Percentiles rank a stretch among this genome's conserved stretches.
Evolutionary conservation across 2,888 invertebrate genomes (phyloP).

Genomic region (Plagodis dolabraria): DNA sequence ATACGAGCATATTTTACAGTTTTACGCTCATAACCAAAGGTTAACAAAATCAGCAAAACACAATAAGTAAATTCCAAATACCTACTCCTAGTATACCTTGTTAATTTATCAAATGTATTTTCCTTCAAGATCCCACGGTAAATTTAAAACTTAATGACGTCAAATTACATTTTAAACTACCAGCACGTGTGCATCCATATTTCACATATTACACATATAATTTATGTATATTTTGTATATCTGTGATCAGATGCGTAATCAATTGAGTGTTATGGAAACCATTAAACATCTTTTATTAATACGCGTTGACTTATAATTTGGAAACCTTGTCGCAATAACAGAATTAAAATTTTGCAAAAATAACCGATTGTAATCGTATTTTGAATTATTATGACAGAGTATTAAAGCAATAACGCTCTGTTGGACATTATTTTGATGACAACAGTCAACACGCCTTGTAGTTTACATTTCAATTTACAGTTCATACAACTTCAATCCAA

Average conservation of each 20-base stretch:
- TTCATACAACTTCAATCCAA: constrained; percentile 29
- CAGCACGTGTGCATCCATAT: constrained; percentile 49
- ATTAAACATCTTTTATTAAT: constrained; percentile 61
- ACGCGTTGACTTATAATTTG: neutral
- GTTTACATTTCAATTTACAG: constrained; percentile 71
- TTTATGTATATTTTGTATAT: constrained; percentile 55
- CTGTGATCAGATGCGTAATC: constrained; percentile 71
- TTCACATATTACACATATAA: constrained; percentile 59
- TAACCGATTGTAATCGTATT: no score
- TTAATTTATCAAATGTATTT: no score
- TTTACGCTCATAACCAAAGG: no score
- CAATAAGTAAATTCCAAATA: no score
- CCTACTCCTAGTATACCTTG: no score
- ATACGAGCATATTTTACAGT: no score
- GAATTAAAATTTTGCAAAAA: neutral
- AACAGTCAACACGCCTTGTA: constrained; percentile 71
- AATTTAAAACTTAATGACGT: constrained; percentile 31
- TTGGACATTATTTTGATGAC: constrained; percentile 39
- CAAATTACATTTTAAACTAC: constrained; percentile 54
- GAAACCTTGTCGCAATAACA: constrained; percentile 9
- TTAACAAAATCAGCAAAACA: no score
- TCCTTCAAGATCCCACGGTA: neutral
- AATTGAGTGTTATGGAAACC: constrained; percentile 81
- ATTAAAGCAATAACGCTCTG: neutral
- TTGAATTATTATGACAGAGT: constrained; percentile 8